Conservation (phyloP, 2,113 vertebrate genomes). For the Thermophis baileyi region DNA sequence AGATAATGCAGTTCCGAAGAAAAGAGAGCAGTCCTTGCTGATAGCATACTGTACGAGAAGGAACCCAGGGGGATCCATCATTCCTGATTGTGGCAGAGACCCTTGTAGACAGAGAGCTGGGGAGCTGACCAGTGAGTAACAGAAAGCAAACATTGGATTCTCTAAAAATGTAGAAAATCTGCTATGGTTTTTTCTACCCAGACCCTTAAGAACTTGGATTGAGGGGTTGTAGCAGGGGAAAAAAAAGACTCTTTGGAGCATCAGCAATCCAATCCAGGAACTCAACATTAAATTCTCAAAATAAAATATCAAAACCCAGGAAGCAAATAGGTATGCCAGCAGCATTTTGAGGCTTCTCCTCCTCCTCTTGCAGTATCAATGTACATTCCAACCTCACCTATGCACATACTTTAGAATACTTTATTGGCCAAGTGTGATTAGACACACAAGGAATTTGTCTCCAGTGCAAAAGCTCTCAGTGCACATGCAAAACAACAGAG, state of each 20-base stretch:
- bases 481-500: neutral
- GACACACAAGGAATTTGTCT: neutral
- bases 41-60: neutral
- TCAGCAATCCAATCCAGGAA: neutral
- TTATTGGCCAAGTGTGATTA: neutral
- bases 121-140: neutral
- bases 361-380: neutral
- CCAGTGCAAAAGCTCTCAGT: neutral
- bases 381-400: neutral
- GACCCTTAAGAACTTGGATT: neutral
- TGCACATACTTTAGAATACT: neutral
- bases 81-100: neutral
- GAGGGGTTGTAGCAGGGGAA: neutral
- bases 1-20: neutral
- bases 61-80: neutral
- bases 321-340: neutral
- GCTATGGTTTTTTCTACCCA: neutral
- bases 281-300: neutral
- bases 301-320: neutral
- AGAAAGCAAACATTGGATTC: neutral
- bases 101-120: neutral
- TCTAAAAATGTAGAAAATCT: neutral
- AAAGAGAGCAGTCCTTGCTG: neutral
- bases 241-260: neutral
- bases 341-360: neutral